phyloP scores from a whole-genome alignment of 2,888 invertebrate species.

The Entomobrya multifasciata region DNA sequence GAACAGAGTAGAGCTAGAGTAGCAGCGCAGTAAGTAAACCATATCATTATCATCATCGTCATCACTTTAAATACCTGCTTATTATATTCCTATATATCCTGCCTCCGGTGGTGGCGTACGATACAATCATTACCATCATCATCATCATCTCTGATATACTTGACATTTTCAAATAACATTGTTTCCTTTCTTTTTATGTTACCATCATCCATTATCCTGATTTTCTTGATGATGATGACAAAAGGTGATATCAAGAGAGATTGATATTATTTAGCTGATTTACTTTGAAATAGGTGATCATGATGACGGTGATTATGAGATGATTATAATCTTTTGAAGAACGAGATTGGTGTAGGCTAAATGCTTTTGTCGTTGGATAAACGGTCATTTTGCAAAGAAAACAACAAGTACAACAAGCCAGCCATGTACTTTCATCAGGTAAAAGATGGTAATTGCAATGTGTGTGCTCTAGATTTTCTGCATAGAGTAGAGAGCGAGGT shows the following conservation, averaged over 20 bases:
- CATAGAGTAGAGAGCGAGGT: too few relatives aligned
- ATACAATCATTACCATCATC: too few relatives aligned
- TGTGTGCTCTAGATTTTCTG: constrained; percentile 6
- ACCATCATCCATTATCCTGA: background rate
- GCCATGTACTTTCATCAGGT: background rate
- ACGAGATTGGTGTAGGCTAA: background rate
- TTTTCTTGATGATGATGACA: background rate
- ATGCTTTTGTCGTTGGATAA: background rate
- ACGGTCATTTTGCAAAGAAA: background rate
- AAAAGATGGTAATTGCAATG: constrained; percentile 20
- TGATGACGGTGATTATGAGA: too few relatives aligned
- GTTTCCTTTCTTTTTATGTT: background rate
- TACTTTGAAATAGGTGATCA: background rate
- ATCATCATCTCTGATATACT: constrained; percentile 2
- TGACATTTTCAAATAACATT: constrained; percentile 10
- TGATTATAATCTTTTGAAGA: constrained; percentile 5
- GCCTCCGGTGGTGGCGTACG: constrained; percentile 32
- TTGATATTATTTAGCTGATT: background rate
- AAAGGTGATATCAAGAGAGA: background rate
- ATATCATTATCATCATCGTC: constrained; percentile 29
- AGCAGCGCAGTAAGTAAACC: constrained; percentile 10
- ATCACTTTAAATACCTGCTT: too few relatives aligned
- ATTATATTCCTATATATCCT: background rate
- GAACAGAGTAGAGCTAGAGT: too few relatives aligned
- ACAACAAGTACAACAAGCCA: background rate